Base-by-base conservation (phyloP, 2,888 invertebrate species). In the Idaea aversata region DNA sequence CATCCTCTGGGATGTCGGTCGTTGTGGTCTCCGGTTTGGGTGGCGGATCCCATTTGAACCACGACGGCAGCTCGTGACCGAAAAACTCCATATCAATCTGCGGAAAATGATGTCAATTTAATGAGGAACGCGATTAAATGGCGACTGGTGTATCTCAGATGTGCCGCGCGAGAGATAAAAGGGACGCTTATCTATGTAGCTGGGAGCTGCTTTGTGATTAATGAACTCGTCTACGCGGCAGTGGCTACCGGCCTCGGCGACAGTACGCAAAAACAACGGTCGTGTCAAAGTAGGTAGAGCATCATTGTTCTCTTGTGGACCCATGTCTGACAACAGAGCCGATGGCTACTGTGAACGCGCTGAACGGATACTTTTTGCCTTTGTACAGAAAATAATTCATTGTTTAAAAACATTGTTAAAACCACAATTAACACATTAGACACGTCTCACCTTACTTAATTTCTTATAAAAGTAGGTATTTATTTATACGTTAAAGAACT, bases 21-120 rank as follows among this genome's bases (percentile, higher is more conserved):
- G 93, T 92, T 0, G 91, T 92, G 35, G 89, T 88, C 65, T 92
- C 93, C 3, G 83, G 70, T 72, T 90, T 91, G 13, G 86, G 84
- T 0, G 86, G 88, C 1, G 91, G 89, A 68, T 93, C 93, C 92
- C 92, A 93, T 79, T 91, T 91, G 76, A 93, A 93, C 91, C 91
- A 90, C 47, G 83, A 81, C 3, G 92, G 93, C 61, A 93, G 72
- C 72, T 87, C 88, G 76, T 92, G 87, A 61, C 80, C 77, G 67
- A 88, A 82, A n/a, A 87, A 84, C 57, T 91, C 91, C 79, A 89
- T 87, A 68, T 93, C 91, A 73, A 92, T 88, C 93, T 93, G 84
- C 34, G 74, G 79, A 76, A 72, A 80, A 69, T 70, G 70, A 72
- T 64, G 70, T 34, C 63, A 62, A 64, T 66, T 74, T 69, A 70